These are phyloP conservation scores for Cololabis saira DNA, from an alignment of 2,113 vertebrate genomes.

Conservation along the genomic window DNA sequence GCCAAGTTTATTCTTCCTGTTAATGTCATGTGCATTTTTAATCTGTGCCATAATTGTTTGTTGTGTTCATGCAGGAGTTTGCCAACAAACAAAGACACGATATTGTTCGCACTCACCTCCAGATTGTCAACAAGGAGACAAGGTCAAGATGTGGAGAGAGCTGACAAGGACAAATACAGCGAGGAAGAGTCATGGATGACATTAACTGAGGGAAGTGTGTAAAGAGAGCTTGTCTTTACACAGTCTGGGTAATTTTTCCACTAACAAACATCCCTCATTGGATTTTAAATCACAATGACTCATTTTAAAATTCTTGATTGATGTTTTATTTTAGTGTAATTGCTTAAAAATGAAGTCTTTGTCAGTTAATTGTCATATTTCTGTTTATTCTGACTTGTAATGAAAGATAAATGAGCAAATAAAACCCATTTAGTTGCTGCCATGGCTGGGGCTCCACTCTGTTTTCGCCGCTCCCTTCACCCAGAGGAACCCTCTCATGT, in stretches of 20 bases:
- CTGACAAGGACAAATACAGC: slow-evolving; percentile 59
- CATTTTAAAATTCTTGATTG: slow-evolving; percentile 10
- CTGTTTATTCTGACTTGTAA: slow-evolving; percentile 14
- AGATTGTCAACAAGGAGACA: slow-evolving; percentile 71
- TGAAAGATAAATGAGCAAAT: slow-evolving; percentile 24
- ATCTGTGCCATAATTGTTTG: slow-evolving; percentile 80
- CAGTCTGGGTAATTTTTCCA: slow-evolving; percentile 8
- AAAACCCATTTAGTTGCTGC: slow-evolving; percentile 21
- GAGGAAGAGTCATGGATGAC: slow-evolving; percentile 57
- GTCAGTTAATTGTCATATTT: slow-evolving; percentile 1
- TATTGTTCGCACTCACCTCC: slow-evolving; percentile 76
- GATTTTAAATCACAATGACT: neutral
- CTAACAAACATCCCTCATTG: slow-evolving; percentile 13
- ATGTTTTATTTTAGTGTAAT: slow-evolving; percentile 16
- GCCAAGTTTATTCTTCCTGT: slow-evolving; percentile 56
- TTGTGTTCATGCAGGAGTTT: slow-evolving; percentile 78
- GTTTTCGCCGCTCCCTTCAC: slow-evolving; percentile 16
- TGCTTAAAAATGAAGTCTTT: slow-evolving; percentile 1
- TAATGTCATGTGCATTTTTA: slow-evolving; percentile 77
- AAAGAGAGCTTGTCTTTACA: slow-evolving; percentile 13
- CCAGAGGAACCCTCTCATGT: slow-evolving; percentile 43
- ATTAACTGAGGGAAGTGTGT: slow-evolving; percentile 35
- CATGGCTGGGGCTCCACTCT: slow-evolving; percentile 7
- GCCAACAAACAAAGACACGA: slow-evolving; percentile 76
- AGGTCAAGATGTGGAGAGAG: slow-evolving; percentile 58